These are phyloP conservation scores for Punctoribates punctum DNA, from an alignment of 2,888 invertebrate species.

Conservation along the genomic window DNA sequence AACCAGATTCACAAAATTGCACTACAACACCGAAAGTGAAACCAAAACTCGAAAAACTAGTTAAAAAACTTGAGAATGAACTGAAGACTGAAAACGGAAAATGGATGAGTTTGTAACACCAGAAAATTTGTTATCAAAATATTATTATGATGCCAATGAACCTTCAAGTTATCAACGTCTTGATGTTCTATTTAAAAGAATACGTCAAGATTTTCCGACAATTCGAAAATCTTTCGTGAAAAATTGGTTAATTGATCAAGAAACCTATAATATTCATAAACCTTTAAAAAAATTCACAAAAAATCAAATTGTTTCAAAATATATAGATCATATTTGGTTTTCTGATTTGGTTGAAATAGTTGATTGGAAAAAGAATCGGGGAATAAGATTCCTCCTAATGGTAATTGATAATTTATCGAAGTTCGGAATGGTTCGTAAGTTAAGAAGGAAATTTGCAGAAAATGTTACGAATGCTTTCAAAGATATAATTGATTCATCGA, in stretches of 20 bases:
- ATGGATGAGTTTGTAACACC: background rate
- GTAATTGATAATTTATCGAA: constrained; percentile 2
- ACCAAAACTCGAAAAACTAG: too few species aligned
- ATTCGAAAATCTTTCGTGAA: background rate
- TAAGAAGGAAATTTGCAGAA: background rate
- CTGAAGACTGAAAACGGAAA: too few species aligned
- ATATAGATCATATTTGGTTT: background rate
- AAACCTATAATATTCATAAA: background rate
- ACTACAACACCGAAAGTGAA: too few species aligned
- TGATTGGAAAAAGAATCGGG: background rate
- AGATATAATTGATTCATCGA: background rate
- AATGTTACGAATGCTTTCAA: background rate
- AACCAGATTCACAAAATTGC: too few species aligned
- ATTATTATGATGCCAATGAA: background rate
- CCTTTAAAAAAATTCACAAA: background rate
- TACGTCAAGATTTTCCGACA: background rate
- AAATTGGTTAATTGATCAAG: background rate
- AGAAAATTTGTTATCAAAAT: background rate
- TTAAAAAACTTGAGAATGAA: too few species aligned
- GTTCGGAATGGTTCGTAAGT: background rate
- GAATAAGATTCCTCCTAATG: background rate
- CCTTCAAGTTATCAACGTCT: background rate
- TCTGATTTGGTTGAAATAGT: background rate
- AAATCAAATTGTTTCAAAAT: constrained; percentile 12
- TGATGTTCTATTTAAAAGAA: background rate